Base-by-base conservation (phyloP, 2,113 vertebrate genomes). In the Nansenia antarctica region DNA sequence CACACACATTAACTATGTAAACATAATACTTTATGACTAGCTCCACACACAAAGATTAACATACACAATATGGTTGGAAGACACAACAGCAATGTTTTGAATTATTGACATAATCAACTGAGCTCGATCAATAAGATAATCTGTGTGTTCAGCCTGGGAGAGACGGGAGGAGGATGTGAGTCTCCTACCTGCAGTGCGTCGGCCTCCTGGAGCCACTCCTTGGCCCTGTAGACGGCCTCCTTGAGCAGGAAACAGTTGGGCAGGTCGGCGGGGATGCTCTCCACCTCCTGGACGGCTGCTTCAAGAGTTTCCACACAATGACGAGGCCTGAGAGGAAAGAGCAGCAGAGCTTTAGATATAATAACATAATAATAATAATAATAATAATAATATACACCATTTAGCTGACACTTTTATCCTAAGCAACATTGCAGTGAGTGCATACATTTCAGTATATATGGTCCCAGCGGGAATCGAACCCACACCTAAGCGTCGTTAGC, bases 131-230 rank as follows among this genome's bases (percentile, higher is more conserved):
- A n/a, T n/a, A n/a, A n/a, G n/a, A n/a, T n/a, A n/a, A n/a, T n/a
- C n/a, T n/a, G n/a, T n/a, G n/a, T n/a, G n/a, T n/a, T n/a, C n/a
- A n/a, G n/a, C n/a, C n/a, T n/a, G n/a, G n/a, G n/a, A n/a, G n/a
- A n/a, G n/a, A n/a, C n/a, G n/a, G 9, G 35, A 35, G 14, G 5
- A 26, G 29, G 14, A 20, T 4, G 32, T 74, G 18, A 57, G 18
- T 15, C 0, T 24, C 45, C 54, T 52, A 99, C 98, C 95, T 99
- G 97, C 22, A 99, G 85, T 20, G 90, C 87, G 67, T 98, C 95
- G 11, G 95, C 95, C 27, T 98, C 96, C 72, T 93, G 91, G 11
- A 99, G 89, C 98, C 98, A 99, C 67, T 95, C 94, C 79, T 89
- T 93, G 82, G 97, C 97, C 74, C 86, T 96, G 81, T 90, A 89